phyloP scores from a whole-genome alignment of 2,113 vertebrate species.

The Hydrolagus affinis region DNA sequence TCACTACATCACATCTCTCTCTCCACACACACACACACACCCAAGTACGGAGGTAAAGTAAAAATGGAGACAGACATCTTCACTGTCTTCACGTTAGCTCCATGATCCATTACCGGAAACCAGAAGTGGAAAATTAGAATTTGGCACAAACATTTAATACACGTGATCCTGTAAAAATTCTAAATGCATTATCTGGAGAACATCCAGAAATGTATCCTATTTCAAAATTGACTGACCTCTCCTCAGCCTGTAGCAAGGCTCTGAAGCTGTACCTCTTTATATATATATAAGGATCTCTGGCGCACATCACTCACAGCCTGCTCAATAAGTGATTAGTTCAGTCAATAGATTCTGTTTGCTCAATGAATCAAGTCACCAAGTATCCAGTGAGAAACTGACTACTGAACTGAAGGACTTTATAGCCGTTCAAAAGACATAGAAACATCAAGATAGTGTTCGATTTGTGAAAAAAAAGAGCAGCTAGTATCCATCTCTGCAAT shows the following conservation, averaged over 20 bases:
- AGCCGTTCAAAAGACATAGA: background rate
- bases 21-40: no score
- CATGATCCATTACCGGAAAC: no score
- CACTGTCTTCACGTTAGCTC: no score
- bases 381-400: background rate
- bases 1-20: no score
- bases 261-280: background rate
- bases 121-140: no score
- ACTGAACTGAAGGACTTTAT: background rate
- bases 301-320: background rate
- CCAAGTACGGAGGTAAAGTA: no score
- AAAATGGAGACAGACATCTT: no score
- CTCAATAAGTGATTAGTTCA: background rate
- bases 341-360: background rate
- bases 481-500: background rate
- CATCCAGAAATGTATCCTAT: no score
- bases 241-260: background rate
- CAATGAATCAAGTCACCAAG: background rate
- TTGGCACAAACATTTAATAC: no score
- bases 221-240: no score
- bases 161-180: no score
- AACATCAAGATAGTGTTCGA: background rate
- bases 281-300: background rate
- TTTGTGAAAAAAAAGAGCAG: background rate
- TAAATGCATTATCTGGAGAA: no score